A percentile compares a stretch with the other conserved stretches of the same genome.
Conservation (phyloP, 2,888 invertebrate genomes). For the Pollenia amentaria region DNA sequence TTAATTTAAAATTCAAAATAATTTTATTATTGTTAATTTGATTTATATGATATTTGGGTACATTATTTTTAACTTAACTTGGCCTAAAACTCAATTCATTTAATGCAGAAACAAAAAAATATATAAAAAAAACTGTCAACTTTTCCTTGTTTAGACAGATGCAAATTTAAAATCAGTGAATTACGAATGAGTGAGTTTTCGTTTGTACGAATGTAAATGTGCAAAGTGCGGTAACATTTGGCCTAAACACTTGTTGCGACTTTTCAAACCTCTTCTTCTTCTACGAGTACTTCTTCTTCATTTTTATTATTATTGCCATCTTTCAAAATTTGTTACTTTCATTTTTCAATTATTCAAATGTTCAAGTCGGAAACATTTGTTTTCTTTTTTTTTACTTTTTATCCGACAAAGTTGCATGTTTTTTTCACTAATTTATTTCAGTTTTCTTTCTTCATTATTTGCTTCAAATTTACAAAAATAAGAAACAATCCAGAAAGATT, state of each 20-base stretch:
- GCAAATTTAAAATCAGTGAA: slow-evolving; percentile 39
- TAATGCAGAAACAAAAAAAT: not conserved
- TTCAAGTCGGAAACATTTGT: slow-evolving; percentile 60
- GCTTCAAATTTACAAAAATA: slow-evolving; percentile 5
- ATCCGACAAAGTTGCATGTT: slow-evolving; percentile 33
- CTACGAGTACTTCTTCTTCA: slow-evolving; percentile 3
- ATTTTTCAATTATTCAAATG: slow-evolving; percentile 63
- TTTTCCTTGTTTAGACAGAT: slow-evolving; percentile 15
- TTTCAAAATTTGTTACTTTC: slow-evolving; percentile 47
- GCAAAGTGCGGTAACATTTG: slow-evolving; percentile 23
- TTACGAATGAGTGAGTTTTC: not conserved
- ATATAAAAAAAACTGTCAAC: slow-evolving; percentile 26
- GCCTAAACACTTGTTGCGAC: slow-evolving; percentile 20
- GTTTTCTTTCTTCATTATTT: not conserved
- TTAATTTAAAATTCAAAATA: too few species aligned
- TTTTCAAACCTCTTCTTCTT: slow-evolving; percentile 20
- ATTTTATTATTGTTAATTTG: not conserved
- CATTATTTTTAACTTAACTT: slow-evolving; percentile 6
- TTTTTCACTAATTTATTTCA: slow-evolving; percentile 1
- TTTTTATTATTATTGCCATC: slow-evolving; percentile 20
- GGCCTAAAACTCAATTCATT: slow-evolving; percentile 7
- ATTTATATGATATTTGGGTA: not conserved
- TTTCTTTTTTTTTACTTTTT: slow-evolving; percentile 12
- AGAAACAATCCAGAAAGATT: slow-evolving; percentile 3
- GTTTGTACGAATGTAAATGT: slow-evolving; percentile 5